Evolutionary conservation across 2,113 vertebrate species (phyloP), one percentile per base, ranked within the genome.

Genomic region (Sylvilagus bachmani): DNA sequence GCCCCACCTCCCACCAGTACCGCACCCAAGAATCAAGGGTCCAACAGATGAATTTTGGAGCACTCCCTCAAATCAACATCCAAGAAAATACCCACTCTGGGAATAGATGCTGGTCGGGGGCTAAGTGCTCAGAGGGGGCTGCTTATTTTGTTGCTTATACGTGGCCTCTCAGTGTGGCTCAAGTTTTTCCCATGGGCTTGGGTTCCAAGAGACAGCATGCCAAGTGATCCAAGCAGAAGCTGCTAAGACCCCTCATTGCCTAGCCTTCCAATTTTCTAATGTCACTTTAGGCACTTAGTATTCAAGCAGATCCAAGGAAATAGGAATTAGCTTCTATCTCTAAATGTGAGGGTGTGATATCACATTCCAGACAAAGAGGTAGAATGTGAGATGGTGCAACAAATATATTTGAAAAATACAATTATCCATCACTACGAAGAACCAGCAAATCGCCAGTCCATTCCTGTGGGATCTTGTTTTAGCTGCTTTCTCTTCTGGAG

Each of bases 401-500:
- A 61, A 13, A 29, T 25, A 70, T 6, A 2, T 69, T 31, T 71
- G 44, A 44, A 89, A 96, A 89, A 64, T 53, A 13, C 10, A 88
- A 4, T 88, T 62, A 67, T 4, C 70, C 55, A 11, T 71, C 24
- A 27, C 70, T 71, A 44, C 36, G 22, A 62, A 55, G 29, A 83
- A 44, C 55, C 17, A 67, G 62, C 4, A 62, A n/a, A 69, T 25
- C 33, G 69, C 25, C 11, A 36, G 27, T 44, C 16, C 61, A 7
- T 78, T 89, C 22, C 77, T 84, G 10, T 69, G 71, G 73, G 69
- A 51, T 29, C 53, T 61, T 77, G 13, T 3, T 86, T 51, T 62
- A 44, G 38, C 69, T 44, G 21, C 55, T 53, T 87, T 81, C 67
- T 73, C 61, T 93, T 16, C 81, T 86, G 69, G 71, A 87, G 53